Evolutionary conservation across 2,113 vertebrate species (phyloP).

Genomic region (Aythya baeri): DNA sequence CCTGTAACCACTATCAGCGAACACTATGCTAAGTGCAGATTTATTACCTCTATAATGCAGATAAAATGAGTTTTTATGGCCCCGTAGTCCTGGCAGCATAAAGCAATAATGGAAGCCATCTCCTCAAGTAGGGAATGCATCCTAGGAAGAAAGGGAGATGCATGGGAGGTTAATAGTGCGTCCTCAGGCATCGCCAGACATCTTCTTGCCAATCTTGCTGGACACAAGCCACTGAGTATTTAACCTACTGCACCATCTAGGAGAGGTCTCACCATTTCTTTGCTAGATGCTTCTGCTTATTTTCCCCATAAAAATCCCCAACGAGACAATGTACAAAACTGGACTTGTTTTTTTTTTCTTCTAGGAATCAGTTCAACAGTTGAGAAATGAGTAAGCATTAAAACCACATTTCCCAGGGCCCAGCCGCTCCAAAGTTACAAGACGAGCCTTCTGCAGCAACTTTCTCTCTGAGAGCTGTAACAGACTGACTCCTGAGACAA

Average conservation of each 20-base stretch:
- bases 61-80: conserved; percentile 63
- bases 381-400: neutral
- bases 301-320: neutral
- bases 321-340: neutral
- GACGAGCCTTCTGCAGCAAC: neutral
- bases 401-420: neutral
- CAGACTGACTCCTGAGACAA: neutral
- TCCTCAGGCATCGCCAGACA: neutral
- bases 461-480: neutral
- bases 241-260: neutral
- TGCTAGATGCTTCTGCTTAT: neutral
- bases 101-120: conserved; percentile 35
- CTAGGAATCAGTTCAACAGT: neutral
- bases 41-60: conserved; percentile 47
- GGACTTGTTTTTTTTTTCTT: neutral
- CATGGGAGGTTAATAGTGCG: neutral
- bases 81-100: conserved; percentile 28
- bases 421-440: neutral
- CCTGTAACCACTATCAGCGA: neutral
- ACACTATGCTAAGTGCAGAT: neutral
- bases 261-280: neutral
- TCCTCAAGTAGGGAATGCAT: neutral
- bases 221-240: neutral
- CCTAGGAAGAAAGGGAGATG: neutral
- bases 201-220: fast-evolving